Conservation (phyloP, 2,113 vertebrate species). For the Brachyistius frenatus region DNA sequence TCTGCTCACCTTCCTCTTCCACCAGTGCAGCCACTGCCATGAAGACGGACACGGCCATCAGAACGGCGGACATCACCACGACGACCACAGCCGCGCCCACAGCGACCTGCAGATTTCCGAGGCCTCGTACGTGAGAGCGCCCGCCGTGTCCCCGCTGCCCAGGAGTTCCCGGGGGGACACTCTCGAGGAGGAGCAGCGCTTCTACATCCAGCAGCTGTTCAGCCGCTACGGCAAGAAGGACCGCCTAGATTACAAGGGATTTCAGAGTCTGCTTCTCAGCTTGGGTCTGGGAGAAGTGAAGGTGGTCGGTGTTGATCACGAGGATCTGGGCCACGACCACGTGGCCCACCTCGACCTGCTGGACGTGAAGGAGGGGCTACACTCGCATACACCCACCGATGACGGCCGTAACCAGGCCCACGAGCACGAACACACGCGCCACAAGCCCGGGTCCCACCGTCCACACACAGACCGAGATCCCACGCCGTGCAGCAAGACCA, state of each 20-base stretch:
- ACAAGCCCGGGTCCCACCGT: constrained; percentile 34
- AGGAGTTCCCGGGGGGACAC: constrained; percentile 68
- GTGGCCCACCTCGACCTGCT: constrained; percentile 93
- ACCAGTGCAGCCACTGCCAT: constrained; percentile 93
- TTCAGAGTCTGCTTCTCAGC: constrained; percentile 92
- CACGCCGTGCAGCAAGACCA: constrained; percentile 26
- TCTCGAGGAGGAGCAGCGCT: constrained; percentile 91
- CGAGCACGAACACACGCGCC: constrained; percentile 29
- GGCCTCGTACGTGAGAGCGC: constrained; percentile 80
- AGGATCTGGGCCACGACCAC: constrained; percentile 94
- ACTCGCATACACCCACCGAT: constrained; percentile 83
- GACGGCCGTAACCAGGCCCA: constrained; percentile 71
- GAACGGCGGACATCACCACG: constrained; percentile 61
- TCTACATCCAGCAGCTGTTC: constrained; percentile 95
- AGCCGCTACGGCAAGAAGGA: constrained; percentile 91
- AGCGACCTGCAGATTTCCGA: constrained; percentile 89
- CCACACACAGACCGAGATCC: constrained; percentile 28
- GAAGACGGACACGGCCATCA: constrained; percentile 82
- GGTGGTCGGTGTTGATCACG: constrained; percentile 90
- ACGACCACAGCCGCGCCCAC: constrained; percentile 75
- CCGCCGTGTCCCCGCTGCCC: constrained; percentile 57
- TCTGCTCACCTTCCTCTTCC: constrained; percentile 94
- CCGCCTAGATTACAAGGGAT: constrained; percentile 91
- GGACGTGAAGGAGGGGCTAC: constrained; percentile 91
- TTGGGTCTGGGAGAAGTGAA: constrained; percentile 94